phyloP scores from a whole-genome alignment of 2,888 invertebrate species.

The Conistra vaccinii region DNA sequence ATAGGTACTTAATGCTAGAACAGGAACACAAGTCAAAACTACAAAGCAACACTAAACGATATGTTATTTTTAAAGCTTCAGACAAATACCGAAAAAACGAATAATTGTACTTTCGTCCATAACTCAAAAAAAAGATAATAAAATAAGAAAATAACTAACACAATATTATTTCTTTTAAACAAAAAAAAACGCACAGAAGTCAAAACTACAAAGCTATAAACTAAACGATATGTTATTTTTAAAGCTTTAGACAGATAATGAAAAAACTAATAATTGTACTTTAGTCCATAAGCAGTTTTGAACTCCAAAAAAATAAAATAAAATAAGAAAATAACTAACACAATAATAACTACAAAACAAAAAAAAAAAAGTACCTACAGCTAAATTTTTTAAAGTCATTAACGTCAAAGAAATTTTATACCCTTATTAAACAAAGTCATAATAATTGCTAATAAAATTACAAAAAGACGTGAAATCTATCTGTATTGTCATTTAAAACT shows the following conservation, averaged over 20 bases:
- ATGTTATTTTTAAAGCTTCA: no score
- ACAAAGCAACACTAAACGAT: neutral
- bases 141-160: neutral
- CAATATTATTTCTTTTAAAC: neutral
- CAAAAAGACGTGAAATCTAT: conserved; percentile 67
- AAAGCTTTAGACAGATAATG: no score
- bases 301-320: neutral
- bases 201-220: neutral
- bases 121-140: neutral
- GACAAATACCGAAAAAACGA: no score
- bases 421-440: conserved; percentile 5
- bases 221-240: no score
- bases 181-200: no score
- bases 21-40: neutral
- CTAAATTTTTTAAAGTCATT: neutral
- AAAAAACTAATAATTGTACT: no score
- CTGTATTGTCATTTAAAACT: conserved; percentile 70
- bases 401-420: neutral
- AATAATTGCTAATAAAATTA: conserved; percentile 59
- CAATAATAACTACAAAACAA: neutral
- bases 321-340: neutral
- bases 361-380: neutral
- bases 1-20: neutral
- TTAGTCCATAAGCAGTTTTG: neutral
- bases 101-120: neutral